Base-by-base conservation (phyloP, 1,140 invertebrate genomes). In the Oedothorax gibbosus region DNA sequence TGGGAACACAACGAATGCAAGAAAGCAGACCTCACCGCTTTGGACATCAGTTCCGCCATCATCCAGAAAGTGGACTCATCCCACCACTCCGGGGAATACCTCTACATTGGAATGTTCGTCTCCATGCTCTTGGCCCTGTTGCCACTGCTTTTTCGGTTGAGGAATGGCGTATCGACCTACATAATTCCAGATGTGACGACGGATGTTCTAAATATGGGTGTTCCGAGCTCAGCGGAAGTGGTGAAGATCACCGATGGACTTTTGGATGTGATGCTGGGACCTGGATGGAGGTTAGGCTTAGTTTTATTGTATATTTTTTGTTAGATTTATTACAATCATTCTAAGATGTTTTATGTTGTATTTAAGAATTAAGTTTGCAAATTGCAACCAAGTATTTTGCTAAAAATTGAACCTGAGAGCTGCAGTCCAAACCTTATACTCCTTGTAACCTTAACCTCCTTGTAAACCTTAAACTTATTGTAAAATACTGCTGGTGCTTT, bases 21-120 rank as follows among this genome's bases (percentile, higher is more conserved):
- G 88, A 98, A 98, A 90, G 96, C 95, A 0, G 96, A 98, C 89
- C 91, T 99, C 75, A 96, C 96, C 0, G 96, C 97, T 2, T 90
- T 98, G 62, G 97, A 99, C 89, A 98, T 99, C 86, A 97, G 96
- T 88, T 97, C 96, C 87, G 95, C 94, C 35, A 97, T 99, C 87
- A 98, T 98, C 85, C 93, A 91, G 92, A 88, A 94, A 88, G 97
- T 98, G 4, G 97, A 98, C 90, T 92, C 93, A 18, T 94, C 95
- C 90, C 93, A 94, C 21, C 94, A 96, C 87, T 94, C 93, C 87
- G 93, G 93, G 87, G 95, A 96, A 90, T 97, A 96, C 89, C 93
- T 97, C 18, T 85, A 89, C 60, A 90, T 91, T 76, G 91, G 90
- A 21, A 86, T 91, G 51, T 86, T 88, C 6, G 87, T 89, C 57